Evolutionary conservation across 1,140 invertebrate genomes (phyloP).

Genomic region (Drosophila subpulchrella): DNA sequence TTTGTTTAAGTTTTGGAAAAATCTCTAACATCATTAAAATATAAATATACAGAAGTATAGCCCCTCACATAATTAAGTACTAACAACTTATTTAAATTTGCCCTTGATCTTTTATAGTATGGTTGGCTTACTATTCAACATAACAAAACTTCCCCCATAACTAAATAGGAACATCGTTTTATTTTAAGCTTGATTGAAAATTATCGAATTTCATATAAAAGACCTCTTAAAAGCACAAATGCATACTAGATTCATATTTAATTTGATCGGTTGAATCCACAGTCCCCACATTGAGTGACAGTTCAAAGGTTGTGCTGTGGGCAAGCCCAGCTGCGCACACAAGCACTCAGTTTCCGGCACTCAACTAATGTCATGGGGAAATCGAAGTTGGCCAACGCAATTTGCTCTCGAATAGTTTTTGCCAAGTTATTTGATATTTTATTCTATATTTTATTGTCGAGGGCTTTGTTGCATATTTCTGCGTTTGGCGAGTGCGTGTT

Average conservation of each 20-base stretch:
- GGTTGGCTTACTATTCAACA: too few relatives aligned
- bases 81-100: too few relatives aligned
- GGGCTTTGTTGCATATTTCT: conserved; percentile 68
- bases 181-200: too few relatives aligned
- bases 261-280: neutral
- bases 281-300: neutral
- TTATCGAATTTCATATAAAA: too few relatives aligned
- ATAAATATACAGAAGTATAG: too few relatives aligned
- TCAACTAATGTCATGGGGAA: conserved; percentile 42
- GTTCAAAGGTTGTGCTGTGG: conserved; percentile 12
- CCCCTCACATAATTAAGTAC: too few relatives aligned
- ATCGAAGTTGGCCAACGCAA: conserved; percentile 40
- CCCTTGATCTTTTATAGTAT: too few relatives aligned
- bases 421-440: conserved; percentile 76
- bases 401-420: conserved; percentile 44
- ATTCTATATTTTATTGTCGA: conserved; percentile 58
- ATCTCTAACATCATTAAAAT: too few relatives aligned
- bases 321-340: conserved; percentile 15
- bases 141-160: too few relatives aligned
- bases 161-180: too few relatives aligned
- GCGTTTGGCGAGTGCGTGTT: conserved; percentile 48
- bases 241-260: neutral
- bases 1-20: too few relatives aligned
- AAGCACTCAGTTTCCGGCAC: conserved; percentile 18
- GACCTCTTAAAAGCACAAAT: neutral